Evolutionary conservation across 2,888 invertebrate genomes (phyloP).

Genomic region (Thumatha senex): DNA sequence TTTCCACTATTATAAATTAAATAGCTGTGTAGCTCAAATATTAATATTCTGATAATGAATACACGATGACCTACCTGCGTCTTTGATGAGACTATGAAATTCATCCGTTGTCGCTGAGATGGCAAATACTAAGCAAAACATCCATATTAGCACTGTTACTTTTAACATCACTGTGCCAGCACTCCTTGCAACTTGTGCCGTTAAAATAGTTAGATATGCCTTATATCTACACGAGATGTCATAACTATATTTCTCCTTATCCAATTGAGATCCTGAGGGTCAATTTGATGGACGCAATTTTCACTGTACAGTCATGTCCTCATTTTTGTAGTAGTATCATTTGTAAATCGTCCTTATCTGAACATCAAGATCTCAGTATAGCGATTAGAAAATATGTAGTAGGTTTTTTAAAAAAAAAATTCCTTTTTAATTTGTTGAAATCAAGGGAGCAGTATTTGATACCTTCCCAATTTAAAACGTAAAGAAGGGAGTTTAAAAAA

Average conservation of each 20-base stretch:
- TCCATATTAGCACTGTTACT: constrained; percentile 48
- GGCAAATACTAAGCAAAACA: constrained; percentile 45
- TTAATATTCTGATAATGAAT: too few species aligned
- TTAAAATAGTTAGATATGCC: constrained; percentile 50
- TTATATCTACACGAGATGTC: constrained; percentile 61
- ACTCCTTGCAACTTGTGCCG: constrained; percentile 47
- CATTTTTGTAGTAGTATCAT: constrained; percentile 19
- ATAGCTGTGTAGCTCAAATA: too few species aligned
- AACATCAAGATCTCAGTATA: too few species aligned
- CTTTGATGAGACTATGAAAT: constrained; percentile 47
- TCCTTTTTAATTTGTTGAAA: too few species aligned
- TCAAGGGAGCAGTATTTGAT: too few species aligned
- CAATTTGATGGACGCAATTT: constrained; percentile 62
- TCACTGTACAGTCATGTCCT: constrained; percentile 56
- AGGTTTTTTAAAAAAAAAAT: too few species aligned
- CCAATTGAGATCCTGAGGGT: constrained; percentile 71
- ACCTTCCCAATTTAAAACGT: too few species aligned
- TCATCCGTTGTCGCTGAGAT: constrained; percentile 56
- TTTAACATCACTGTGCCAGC: constrained; percentile 39
- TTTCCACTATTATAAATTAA: too few species aligned
- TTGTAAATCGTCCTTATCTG: background rate
- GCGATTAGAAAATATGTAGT: too few species aligned
- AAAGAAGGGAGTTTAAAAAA: too few species aligned
- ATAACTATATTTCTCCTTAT: constrained; percentile 62
- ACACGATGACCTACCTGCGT: constrained; percentile 56